Evolutionary conservation across 30 jellyfish, hydroid and myxozoan genomes (phyloP).

Genomic region (Catostylus mosaicus): DNA sequence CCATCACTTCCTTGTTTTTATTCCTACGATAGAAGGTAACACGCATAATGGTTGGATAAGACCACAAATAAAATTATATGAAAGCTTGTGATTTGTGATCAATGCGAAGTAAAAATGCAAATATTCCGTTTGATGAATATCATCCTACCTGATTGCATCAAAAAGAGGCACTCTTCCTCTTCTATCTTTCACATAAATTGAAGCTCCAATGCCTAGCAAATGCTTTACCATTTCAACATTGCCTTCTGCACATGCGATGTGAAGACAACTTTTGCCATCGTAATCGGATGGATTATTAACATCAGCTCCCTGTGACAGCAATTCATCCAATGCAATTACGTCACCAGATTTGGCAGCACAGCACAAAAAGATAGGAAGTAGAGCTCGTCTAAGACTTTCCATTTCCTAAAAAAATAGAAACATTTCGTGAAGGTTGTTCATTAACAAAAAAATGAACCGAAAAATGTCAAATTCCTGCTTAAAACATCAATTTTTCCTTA

Average conservation of each 20-base stretch:
- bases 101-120: too few relatives aligned
- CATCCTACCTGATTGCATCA: slow-evolving; percentile 91
- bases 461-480: too few relatives aligned
- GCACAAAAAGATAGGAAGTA: slow-evolving; percentile 88
- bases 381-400: slow-evolving; percentile 91
- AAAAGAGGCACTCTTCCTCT: slow-evolving; percentile 96
- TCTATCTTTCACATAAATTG: slow-evolving; percentile 84
- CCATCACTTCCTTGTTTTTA: slow-evolving; percentile 64
- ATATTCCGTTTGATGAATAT: too few relatives aligned
- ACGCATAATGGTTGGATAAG: too few relatives aligned
- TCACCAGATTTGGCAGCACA: slow-evolving; percentile 99
- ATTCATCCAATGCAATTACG: slow-evolving; percentile 68
- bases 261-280: slow-evolving; percentile 96
- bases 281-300: slow-evolving; percentile 96
- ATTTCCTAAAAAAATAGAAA: slow-evolving; percentile 83
- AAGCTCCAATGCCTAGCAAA: slow-evolving; percentile 81
- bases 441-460: too few relatives aligned
- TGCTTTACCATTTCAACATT: slow-evolving; percentile 73
- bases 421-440: too few relatives aligned
- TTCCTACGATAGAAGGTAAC: slow-evolving; percentile 59
- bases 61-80: too few relatives aligned
- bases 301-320: slow-evolving; percentile 97
- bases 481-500: too few relatives aligned
- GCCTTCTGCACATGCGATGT: slow-evolving; percentile 97
- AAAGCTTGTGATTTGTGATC: too few relatives aligned